Base-by-base conservation (phyloP, 2,888 invertebrate genomes). In the Parapristionchus giblindavisi region DNA sequence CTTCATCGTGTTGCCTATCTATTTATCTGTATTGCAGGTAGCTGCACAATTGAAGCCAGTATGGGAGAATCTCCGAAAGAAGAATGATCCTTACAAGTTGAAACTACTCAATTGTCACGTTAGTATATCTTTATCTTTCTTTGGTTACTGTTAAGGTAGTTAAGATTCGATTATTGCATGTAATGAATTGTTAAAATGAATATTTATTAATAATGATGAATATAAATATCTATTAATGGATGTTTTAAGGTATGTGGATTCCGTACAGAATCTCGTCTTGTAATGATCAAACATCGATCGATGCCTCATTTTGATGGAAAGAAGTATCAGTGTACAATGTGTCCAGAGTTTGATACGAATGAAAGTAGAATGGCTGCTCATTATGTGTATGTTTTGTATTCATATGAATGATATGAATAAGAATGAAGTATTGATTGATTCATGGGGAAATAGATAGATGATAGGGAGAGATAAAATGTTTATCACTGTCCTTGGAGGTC, bases 41-140 rank as follows among this genome's bases (percentile, higher is more conserved):
- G 87, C 87, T 14, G 83, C 84, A 8, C 87, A 87, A 61, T 76
- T 87, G 65, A 84, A 84, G 66, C 87, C 87, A 14, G 86, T 87
- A 24, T 87, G 86, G 87, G 84, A 87, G 61, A 76, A 80, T 0
- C 76, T 87, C 51, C 80, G 81, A 73, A 78, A 79, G 75, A 82
- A 81, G 75, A 87, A 87, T 71, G 83, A 83, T 58, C 81, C 83
- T 14, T 87, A 85, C 79, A 85, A 85, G 61, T 66, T 83, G 51
- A 82, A 82, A 66, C 65, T 78, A 54, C 70, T 72, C 3, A 76
- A 76, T 8, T 87, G 87, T 76, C 76, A 75, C 36, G 81, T 83
- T 56, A 70, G 76, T 52, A 17, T 38, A 43, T 32, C 21, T 40
- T 21, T 36, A 24, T 51, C 8, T 29, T 14, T 8, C 36, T 54